A percentile compares a stretch with the other conserved stretches of the same genome.
These are phyloP conservation scores for Uropetala carovei DNA, from an alignment of 2,888 invertebrate species.

Conservation along the genomic window DNA sequence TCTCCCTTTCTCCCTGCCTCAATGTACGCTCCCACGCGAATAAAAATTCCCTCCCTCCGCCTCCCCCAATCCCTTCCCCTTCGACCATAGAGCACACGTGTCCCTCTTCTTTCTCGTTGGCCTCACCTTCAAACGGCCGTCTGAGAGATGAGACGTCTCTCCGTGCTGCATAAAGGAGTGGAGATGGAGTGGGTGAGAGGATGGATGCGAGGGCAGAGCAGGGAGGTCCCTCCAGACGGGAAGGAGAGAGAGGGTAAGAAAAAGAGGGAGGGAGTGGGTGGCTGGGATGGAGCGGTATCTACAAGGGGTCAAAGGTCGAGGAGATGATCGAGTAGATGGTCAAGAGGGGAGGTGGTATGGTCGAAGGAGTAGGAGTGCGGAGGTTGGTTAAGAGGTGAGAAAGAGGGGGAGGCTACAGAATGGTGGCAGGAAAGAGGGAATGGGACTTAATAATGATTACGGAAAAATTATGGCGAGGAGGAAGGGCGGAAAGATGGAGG, in stretches of 20 bases:
- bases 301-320: not conserved
- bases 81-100: not conserved
- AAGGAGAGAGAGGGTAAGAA: too few relatives aligned
- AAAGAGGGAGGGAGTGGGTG: not conserved
- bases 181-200: too few relatives aligned
- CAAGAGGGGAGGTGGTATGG: not conserved
- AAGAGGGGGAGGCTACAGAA: not conserved
- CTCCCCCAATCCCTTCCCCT: not conserved
- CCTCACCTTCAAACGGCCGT: slow-evolving; percentile 21
- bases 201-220: too few relatives aligned
- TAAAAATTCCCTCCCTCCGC: not conserved
- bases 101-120: not conserved
- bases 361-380: too few relatives aligned
- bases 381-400: not conserved
- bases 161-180: too few relatives aligned
- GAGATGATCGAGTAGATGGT: slow-evolving; percentile 7
- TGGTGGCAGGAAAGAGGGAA: not conserved
- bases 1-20: too few relatives aligned
- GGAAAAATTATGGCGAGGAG: not conserved
- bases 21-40: not conserved
- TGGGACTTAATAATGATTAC: not conserved
- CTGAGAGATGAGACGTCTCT: too few relatives aligned
- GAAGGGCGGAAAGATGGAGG: not conserved
- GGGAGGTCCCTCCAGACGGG: too few relatives aligned
- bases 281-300: not conserved